These are phyloP conservation scores for Theristicus caerulescens DNA, from an alignment of 2,113 vertebrate species.

Conservation along the genomic window DNA sequence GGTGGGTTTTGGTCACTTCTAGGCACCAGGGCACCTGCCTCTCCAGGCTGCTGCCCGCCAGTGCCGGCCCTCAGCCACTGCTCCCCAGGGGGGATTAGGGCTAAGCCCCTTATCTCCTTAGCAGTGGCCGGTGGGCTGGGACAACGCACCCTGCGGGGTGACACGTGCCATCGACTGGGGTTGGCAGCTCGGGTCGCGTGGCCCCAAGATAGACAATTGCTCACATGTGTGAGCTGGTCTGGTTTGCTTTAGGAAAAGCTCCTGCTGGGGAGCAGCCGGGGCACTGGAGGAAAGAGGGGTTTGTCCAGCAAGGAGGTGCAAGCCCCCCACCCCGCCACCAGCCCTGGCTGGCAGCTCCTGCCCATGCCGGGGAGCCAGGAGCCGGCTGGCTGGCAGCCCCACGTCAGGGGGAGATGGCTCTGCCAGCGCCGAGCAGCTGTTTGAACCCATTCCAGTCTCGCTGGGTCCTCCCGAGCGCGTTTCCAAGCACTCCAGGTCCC, in stretches of 20 bases:
- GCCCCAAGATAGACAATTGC: neutral
- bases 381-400: neutral
- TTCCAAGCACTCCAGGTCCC: slow-evolving; percentile 4
- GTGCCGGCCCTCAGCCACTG: rapidly evolving
- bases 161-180: rapidly evolving
- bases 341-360: neutral
- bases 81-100: neutral
- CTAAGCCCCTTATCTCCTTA: neutral
- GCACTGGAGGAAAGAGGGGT: neutral
- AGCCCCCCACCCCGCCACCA: neutral
- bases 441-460: slow-evolving; percentile 35
- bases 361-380: neutral
- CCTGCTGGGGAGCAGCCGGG: rapidly evolving
- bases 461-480: neutral
- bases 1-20: neutral
- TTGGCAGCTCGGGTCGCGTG: rapidly evolving
- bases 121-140: neutral
- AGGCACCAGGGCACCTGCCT: neutral
- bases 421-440: slow-evolving; percentile 43
- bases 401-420: neutral
- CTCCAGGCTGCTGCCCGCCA: neutral
- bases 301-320: neutral
- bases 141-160: rapidly evolving
- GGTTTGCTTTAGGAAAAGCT: neutral
- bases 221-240: neutral